phyloP scores from a whole-genome alignment of 2,797 vertebrate genomes.

The Alca torda region DNA sequence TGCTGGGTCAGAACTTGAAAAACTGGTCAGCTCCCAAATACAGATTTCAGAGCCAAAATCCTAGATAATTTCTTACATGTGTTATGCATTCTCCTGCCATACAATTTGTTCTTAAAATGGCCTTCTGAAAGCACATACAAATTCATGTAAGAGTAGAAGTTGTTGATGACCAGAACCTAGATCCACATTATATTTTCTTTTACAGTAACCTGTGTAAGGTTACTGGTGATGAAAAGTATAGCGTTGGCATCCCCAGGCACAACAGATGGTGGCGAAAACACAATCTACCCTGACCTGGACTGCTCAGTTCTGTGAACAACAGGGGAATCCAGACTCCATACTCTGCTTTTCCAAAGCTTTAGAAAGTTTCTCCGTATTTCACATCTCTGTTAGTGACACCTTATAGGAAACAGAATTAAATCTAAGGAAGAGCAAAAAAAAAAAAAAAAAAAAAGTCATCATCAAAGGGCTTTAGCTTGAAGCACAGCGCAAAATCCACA shows the following conservation, averaged over 20 bases:
- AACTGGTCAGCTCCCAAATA: background rate
- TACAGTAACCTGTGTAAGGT: background rate
- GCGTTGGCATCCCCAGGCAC: background rate
- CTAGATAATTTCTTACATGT: background rate
- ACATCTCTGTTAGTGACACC: background rate
- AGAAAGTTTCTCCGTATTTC: background rate
- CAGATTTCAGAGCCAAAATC: background rate
- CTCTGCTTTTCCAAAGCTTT: conserved; percentile 8
- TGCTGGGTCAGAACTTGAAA: conserved; percentile 9
- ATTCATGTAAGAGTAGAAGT: background rate
- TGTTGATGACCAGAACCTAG: background rate
- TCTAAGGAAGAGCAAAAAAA: background rate
- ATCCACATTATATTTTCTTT: background rate
- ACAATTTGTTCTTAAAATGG: background rate
- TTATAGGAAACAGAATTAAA: conserved; percentile 11
- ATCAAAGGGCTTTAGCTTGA: background rate
- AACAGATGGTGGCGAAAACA: conserved; percentile 44
- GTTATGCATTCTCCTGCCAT: background rate
- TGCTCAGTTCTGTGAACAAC: background rate
- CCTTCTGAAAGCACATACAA: background rate
- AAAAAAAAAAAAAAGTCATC: too few species aligned
- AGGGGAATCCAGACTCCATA: background rate
- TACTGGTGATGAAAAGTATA: background rate
- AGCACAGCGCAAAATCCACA: background rate
- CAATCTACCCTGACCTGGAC: background rate